Evolutionary conservation across 2,113 vertebrate genomes (phyloP).

Genomic region (Lamprotornis superbus): DNA sequence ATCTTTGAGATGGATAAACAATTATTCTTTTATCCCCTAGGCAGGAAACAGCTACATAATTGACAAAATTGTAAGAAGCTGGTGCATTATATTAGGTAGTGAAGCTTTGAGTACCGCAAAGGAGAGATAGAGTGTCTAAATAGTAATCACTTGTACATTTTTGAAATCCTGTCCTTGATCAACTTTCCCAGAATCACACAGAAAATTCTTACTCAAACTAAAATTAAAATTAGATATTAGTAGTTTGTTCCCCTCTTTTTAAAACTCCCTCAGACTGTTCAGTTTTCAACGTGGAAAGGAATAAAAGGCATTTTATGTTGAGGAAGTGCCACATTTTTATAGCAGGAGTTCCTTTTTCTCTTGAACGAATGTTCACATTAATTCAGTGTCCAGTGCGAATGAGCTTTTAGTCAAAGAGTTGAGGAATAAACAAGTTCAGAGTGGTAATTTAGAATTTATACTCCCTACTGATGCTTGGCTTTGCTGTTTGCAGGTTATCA

Average conservation of each 20-base stretch:
- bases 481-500: slow-evolving; percentile 84
- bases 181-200: background rate
- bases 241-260: background rate
- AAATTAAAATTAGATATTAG: background rate
- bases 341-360: background rate
- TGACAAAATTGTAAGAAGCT: background rate
- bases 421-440: background rate
- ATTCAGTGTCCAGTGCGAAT: background rate
- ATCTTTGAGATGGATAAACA: background rate
- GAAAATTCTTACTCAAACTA: background rate
- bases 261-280: background rate
- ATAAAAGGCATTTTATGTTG: background rate
- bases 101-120: background rate
- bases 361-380: background rate
- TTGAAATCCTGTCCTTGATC: background rate
- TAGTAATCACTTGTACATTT: background rate
- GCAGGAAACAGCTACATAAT: background rate
- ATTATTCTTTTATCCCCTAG: background rate
- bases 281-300: background rate
- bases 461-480: background rate
- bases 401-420: background rate
- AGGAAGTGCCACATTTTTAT: background rate
- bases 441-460: background rate
- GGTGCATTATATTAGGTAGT: background rate
- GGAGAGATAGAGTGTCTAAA: background rate